Conservation (phyloP, 2,888 invertebrate species). For the Latrodectus elegans region DNA sequence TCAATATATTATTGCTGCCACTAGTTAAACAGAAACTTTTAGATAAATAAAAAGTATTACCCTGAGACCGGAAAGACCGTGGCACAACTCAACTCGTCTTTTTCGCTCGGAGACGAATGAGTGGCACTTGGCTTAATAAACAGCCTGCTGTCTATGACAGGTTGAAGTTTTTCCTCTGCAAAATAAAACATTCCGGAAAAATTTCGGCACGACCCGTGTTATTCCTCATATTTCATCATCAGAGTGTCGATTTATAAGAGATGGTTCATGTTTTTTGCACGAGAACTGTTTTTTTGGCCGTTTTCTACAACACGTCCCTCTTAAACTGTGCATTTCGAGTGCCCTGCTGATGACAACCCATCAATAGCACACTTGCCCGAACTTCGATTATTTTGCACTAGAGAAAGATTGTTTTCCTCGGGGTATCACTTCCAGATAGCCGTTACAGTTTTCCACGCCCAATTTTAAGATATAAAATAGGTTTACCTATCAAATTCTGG, state of each 20-base stretch:
- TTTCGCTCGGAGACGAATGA: neutral
- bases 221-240: conserved; percentile 34
- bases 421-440: no score
- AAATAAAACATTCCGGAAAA: conserved; percentile 35
- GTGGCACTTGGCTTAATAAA: conserved; percentile 45
- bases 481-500: no score
- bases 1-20: no score
- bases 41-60: no score
- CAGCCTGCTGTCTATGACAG: conserved; percentile 32
- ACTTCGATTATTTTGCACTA: neutral
- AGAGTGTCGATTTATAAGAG: conserved; percentile 19
- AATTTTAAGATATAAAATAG: no score
- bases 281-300: neutral
- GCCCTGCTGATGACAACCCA: neutral
- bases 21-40: no score
- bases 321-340: neutral
- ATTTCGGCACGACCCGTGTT: conserved; percentile 1
- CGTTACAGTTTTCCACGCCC: no score
- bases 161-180: conserved; percentile 17
- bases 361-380: neutral
- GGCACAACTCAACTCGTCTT: no score
- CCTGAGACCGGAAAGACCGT: no score
- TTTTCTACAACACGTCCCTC: neutral
- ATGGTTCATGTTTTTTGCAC: neutral
- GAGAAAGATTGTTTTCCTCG: neutral